Conservation (phyloP, 2,888 invertebrate genomes). For the Watsonalla cultraria region DNA sequence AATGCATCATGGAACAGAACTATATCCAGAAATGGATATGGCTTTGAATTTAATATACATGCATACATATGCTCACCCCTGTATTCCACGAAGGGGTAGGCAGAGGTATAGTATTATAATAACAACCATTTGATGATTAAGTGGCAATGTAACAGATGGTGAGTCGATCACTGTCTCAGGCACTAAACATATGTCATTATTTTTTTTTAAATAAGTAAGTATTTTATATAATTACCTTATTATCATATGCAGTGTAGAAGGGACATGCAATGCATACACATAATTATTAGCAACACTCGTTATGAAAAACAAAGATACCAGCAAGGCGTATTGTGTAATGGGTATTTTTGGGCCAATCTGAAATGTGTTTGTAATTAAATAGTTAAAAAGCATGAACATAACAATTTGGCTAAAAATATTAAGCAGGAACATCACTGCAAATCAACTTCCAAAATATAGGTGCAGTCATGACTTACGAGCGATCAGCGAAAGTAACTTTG, state of each 20-base stretch:
- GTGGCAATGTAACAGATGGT: too few species aligned
- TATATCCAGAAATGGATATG: not conserved
- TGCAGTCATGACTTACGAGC: too few species aligned
- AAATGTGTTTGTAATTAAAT: constrained; percentile 22
- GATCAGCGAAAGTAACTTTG: too few species aligned
- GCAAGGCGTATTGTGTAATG: constrained; percentile 53
- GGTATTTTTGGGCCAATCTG: constrained; percentile 68
- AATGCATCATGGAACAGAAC: too few species aligned
- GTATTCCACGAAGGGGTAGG: too few species aligned
- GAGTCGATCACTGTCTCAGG: too few species aligned
- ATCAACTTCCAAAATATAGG: not conserved
- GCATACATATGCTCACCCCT: too few species aligned
- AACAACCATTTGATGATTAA: too few species aligned
- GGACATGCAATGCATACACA: constrained; percentile 71
- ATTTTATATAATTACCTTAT: constrained; percentile 51
- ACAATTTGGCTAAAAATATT: not conserved
- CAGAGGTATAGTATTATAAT: too few species aligned
- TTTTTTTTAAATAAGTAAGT: too few species aligned
- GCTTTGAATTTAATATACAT: not conserved
- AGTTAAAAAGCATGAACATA: constrained; percentile 10
- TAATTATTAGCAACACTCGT: constrained; percentile 71
- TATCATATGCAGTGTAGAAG: constrained; percentile 72
- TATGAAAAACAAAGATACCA: constrained; percentile 63
- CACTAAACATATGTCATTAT: too few species aligned
- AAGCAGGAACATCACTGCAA: not conserved